Conservation (phyloP, 1,140 invertebrate genomes). For the Cryptotermes secundus region DNA sequence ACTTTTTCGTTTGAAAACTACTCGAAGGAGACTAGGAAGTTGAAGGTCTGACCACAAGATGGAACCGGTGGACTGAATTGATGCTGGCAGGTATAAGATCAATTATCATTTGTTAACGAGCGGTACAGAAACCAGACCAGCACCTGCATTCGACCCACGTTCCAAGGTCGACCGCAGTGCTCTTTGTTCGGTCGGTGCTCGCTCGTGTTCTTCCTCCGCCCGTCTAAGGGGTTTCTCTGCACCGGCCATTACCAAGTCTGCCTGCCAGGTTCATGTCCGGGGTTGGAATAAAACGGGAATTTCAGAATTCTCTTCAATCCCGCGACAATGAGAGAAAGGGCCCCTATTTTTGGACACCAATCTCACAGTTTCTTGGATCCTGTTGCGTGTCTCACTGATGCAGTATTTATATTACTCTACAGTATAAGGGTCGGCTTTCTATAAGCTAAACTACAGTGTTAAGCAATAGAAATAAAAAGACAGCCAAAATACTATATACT, state of each 20-base stretch:
- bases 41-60: neutral
- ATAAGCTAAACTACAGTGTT: no score
- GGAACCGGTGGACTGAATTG: neutral
- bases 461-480: no score
- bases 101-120: conserved; percentile 17
- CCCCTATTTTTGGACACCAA: no score
- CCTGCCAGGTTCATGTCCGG: no score
- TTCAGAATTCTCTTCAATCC: no score
- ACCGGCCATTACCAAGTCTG: neutral
- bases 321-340: no score
- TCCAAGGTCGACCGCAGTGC: neutral
- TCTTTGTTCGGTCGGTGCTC: neutral
- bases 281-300: neutral
- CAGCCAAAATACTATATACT: no score
- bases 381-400: no score
- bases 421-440: no score
- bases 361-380: no score
- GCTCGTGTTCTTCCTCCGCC: neutral
- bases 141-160: neutral
- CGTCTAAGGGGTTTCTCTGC: neutral
- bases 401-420: no score
- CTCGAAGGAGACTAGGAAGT: neutral
- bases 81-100: conserved; percentile 10
- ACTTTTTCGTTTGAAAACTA: no score
- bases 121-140: neutral